Base-by-base conservation (phyloP, 1,140 invertebrate genomes). In the Agrilus planipennis region DNA sequence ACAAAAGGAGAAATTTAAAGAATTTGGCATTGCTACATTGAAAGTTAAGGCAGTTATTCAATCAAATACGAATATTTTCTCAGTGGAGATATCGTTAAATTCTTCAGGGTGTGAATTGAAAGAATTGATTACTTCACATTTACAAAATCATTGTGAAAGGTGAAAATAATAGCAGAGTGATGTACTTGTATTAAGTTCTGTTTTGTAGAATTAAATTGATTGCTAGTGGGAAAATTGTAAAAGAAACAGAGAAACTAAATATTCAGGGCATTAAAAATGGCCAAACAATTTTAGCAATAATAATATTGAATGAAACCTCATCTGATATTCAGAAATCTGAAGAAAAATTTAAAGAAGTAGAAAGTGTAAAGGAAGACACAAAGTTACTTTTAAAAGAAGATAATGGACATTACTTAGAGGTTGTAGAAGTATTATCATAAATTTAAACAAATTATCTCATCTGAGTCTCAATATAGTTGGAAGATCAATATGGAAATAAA, bases 401-500 rank as follows among this genome's bases (percentile, higher is more conserved):
- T 44, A 55, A 65, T 28, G 7, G 64, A 3, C 4, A 5, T 29
- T 70, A 70, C 50, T 62, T 71, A 51, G 63, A 67, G 58, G 68
- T 70, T 57, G 39, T 39, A 22, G 11, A 31, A 6, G 7, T 12
- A 31, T 10, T 31, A 6, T 31, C 29, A 6, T 6, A 25, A 25
- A 25, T 25, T 11, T 25, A 6, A n/a, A 12, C 11, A 7, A 12
- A 12, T 30, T 6, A 12, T 4, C 12, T n/a, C 28, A 30, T 12
- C 11, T 6, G 4, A n/a, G 20, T 18, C 15, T 7, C 19, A 20
- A 17, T 34, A 4, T 68, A 84, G 75, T 68, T 86, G 44, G 78
- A 84, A 54, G 81, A 88, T 60, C 84, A 88, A 54, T 70, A 75
- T 39, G 84, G 84, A 5, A 77, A 79, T 55, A 55, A 73, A 2